Evolutionary conservation across 1,140 invertebrate genomes (phyloP).

Genomic region (Drosophila nikananu): DNA sequence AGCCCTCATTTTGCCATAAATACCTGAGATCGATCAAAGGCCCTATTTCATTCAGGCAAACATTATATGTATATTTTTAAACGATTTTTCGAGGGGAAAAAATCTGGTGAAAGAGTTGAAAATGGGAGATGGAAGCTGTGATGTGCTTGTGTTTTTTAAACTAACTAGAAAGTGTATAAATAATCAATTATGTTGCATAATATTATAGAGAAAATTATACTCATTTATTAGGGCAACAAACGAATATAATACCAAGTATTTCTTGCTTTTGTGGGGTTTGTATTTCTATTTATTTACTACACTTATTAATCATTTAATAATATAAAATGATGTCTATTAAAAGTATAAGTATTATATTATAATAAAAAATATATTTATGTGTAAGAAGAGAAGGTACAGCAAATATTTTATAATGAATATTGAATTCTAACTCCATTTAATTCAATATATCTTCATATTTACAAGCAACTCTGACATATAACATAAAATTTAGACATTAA

Average conservation of each 20-base stretch:
- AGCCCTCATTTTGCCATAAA: slow-evolving; percentile 25
- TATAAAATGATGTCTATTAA: too few relatives aligned
- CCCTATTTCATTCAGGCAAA: background rate
- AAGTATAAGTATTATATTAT: too few relatives aligned
- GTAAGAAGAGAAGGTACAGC: too few relatives aligned
- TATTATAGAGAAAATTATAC: background rate
- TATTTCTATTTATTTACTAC: background rate
- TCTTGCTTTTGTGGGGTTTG: background rate
- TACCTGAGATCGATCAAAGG: slow-evolving; percentile 13
- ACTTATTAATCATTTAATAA: background rate
- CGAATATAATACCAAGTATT: background rate
- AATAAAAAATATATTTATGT: too few relatives aligned
- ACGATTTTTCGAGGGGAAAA: background rate
- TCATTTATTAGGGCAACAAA: background rate
- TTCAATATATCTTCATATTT: background rate
- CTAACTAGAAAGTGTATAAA: background rate
- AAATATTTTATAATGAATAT: too few relatives aligned
- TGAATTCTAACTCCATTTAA: background rate
- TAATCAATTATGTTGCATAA: background rate
- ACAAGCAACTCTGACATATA: background rate
- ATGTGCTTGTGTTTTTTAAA: background rate
- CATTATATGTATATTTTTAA: background rate
- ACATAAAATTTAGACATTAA: background rate
- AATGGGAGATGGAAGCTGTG: too few relatives aligned
- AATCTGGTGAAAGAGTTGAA: too few relatives aligned